Conservation (phyloP, 2,797 vertebrate species). For the Pelochelys cantorii region DNA sequence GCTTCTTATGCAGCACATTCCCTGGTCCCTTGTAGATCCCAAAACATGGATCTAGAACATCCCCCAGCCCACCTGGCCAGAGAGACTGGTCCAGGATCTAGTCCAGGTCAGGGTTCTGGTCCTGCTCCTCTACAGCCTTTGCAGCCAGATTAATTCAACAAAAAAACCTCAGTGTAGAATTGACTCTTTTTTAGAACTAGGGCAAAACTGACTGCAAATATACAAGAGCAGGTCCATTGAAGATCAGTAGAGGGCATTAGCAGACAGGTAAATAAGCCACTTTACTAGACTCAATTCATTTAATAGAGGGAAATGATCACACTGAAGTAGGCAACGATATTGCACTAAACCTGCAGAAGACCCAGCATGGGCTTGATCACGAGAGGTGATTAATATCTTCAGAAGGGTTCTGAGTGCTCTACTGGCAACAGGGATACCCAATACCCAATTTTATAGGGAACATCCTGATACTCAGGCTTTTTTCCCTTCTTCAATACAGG, state of each 20-base stretch:
- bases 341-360: not conserved
- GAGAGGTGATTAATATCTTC: not conserved
- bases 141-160: no score
- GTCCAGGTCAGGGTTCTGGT: no score
- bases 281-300: not conserved
- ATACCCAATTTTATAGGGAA: no score
- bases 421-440: not conserved
- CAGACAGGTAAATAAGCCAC: not conserved
- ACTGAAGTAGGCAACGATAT: not conserved
- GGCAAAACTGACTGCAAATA: not conserved
- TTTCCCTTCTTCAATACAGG: no score
- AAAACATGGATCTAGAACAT: no score
- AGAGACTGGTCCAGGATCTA: no score
- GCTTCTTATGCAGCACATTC: no score
- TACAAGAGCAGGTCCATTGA: not conserved
- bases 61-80: no score
- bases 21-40: no score
- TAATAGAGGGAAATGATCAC: not conserved
- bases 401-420: not conserved
- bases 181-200: not conserved
- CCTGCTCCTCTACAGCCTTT: no score
- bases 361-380: not conserved
- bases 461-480: no score
- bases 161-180: no score
- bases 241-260: not conserved